Base-by-base conservation (phyloP, 1,140 invertebrate genomes). In the Thaumatotibia leucotreta region DNA sequence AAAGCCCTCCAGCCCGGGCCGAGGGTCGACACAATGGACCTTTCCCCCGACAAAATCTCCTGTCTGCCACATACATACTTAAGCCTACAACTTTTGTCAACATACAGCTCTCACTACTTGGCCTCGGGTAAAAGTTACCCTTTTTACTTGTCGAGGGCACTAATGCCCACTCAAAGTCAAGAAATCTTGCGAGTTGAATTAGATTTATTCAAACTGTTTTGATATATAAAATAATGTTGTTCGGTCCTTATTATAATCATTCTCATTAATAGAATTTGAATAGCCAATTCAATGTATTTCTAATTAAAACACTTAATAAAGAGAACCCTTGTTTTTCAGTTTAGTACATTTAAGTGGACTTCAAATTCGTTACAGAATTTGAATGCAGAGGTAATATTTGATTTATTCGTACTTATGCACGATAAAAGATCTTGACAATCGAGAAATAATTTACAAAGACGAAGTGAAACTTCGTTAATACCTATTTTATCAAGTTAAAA, bases 21-120 rank as follows among this genome's bases (percentile, higher is more conserved):
- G 85, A 85, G 85, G 85, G 85, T 83, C 77, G 76, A 65, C 68
- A 88, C 86, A 88, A 88, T 84, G 70, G 80, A 77, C 75, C 83
- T 73, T 72, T 79, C 82, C 84, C 83, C 74, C 77, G 73, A 65
- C 79, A 64, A 80, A 83, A 82, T 83, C 82, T 83, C 79, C 52
- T 58, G 69, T 75, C 67, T 68, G 61, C 63, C 58, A 64, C 63
- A 35, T 68, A 64, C 52, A 33, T 69, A 64, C 63, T 45, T 17
- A 29, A 29, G 50, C 58, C 50, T 39, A 58, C 64, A 35, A 45
- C 39, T 32, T 32, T 67, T 32, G 17, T 31, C 61, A 67, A 62
- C 32, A 61, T 63, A 63, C 20, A 24, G 17, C 52, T 73, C 63
- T 20, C 63, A 58, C 52, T 58, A 58, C 52, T 31, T 58, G 24